Evolutionary conservation across 2,113 vertebrate species (phyloP), one percentile per base, ranked within the genome.

Genomic region (Hemibagrus wyckioides): DNA sequence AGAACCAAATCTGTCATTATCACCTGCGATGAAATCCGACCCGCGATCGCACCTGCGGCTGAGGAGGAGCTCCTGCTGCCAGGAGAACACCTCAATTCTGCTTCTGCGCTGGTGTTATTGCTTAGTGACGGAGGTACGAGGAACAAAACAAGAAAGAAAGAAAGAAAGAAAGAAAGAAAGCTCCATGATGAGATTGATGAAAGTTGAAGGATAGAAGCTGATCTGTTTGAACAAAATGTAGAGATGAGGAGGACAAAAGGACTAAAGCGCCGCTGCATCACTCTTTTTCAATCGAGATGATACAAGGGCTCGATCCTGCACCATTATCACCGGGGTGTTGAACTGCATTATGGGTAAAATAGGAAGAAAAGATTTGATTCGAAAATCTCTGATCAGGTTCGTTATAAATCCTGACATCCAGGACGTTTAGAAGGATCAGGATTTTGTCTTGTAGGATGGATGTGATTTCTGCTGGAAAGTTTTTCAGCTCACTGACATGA

Each of bases 111-210:
- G 48, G 13, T 80, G 48, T 5, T 63, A 39, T 39, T 82, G 79
- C 79, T 73, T 73, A 59, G 65, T 57, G 86, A 87, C 67, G 2
- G 67, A 61, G 77, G 28, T 23, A 63, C 25, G 30, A 39, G 71
- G 69, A n/a, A 80, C 56, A 19, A 10, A 25, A 19, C 11, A 11
- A 79, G 19, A 50, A 41, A 39, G 19, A 79, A 11, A 50, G 56
- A 39, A 15, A 48, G 44, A 48, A 8, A 48, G 44, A 48, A 8
- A 48, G 44, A 48, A 8, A 48, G 44, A 48, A 8, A 48, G 44
- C n/a, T n/a, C n/a, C n/a, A n/a, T n/a, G n/a, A n/a, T n/a, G n/a
- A n/a, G n/a, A n/a, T n/a, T n/a, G n/a, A n/a, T 69, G 30, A 69
- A n/a, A 36, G 28, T 21, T 28, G 59, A 28, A 28, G 25, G 23